Evolutionary conservation across 2,797 vertebrate genomes (phyloP).

Genomic region (Champsocephalus esox): DNA sequence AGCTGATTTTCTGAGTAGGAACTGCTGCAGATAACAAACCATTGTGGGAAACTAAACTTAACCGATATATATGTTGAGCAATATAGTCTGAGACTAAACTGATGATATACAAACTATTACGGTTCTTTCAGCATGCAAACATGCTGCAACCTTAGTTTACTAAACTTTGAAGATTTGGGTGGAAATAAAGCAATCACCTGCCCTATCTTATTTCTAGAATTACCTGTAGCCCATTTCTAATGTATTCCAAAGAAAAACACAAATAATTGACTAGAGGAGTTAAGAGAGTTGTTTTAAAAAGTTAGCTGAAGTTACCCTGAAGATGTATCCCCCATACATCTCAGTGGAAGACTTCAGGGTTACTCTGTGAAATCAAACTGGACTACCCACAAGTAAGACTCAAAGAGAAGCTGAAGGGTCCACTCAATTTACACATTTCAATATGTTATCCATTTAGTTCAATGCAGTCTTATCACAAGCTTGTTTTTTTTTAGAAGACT

Average conservation of each 20-base stretch:
- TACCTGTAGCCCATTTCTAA: not conserved
- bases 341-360: conserved; percentile 18
- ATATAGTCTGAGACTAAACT: not conserved
- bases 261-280: not conserved
- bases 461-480: conserved; percentile 40
- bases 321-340: not conserved
- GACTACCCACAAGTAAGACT: conserved; percentile 16
- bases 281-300: conserved; percentile 6
- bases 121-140: not conserved
- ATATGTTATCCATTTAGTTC: conserved; percentile 19
- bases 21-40: conserved; percentile 3
- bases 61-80: not conserved
- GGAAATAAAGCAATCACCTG: not conserved
- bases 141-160: not conserved
- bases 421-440: conserved; percentile 42
- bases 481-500: not conserved
- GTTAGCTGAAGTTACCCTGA: not conserved
- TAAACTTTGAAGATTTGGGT: not conserved
- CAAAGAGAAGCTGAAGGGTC: conserved; percentile 13
- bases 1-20: not conserved
- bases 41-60: conserved; percentile 10
- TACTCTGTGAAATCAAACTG: conserved; percentile 4
- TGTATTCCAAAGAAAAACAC: not conserved
- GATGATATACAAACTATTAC: not conserved
- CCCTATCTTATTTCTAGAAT: not conserved